A percentile compares a stretch with the other conserved stretches of the same genome.
Evolutionary conservation across 2,888 invertebrate species (phyloP).

Genomic region (Lordiphosa andalusiaca): DNA sequence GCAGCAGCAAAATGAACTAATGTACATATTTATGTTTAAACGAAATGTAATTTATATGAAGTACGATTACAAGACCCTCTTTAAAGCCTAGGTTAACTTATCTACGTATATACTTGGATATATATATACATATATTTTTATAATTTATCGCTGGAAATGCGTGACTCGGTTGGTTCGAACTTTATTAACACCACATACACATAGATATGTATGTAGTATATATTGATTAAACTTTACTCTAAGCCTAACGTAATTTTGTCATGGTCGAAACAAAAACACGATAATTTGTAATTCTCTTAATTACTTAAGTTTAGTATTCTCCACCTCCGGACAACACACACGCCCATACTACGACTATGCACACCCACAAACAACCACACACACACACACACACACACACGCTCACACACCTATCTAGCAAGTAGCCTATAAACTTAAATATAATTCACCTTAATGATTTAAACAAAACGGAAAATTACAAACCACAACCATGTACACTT

Average conservation of each 20-base stretch:
- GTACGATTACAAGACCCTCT: slow-evolving; percentile 19
- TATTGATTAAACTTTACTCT: slow-evolving; percentile 42
- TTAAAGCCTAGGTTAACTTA: slow-evolving; percentile 53
- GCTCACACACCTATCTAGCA: slow-evolving; percentile 44
- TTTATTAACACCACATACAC: slow-evolving; percentile 34
- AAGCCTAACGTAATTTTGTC: slow-evolving; percentile 57
- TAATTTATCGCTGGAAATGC: slow-evolving; percentile 59
- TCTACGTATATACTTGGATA: slow-evolving; percentile 18
- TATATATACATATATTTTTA: slow-evolving; percentile 50
- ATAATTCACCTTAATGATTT: slow-evolving; percentile 61
- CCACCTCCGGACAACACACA: slow-evolving; percentile 28
- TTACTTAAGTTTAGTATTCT: slow-evolving; percentile 61
- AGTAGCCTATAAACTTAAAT: slow-evolving; percentile 42
- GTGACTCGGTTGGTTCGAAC: slow-evolving; percentile 54
- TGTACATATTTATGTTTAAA: slow-evolving; percentile 68
- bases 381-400: slow-evolving; percentile 20
- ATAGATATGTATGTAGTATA: slow-evolving; percentile 38
- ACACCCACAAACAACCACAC: slow-evolving; percentile 22
- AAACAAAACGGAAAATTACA: slow-evolving; percentile 17
- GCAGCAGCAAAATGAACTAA: slow-evolving; percentile 34
- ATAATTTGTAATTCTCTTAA: slow-evolving; percentile 28
- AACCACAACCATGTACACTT: slow-evolving; percentile 39
- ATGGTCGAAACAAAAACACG: slow-evolving; percentile 10
- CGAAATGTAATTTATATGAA: slow-evolving; percentile 52
- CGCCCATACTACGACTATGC: slow-evolving; percentile 31